Evolutionary conservation across 2,113 vertebrate species (phyloP).

Genomic region (western clawed frog (Xenopus tropicalis)): UCB_Xtro_10.0 CM004450.2:37166001-37166500

Average conservation of each 20-base stretch:
- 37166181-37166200: slow-evolving; percentile 95
- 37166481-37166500: slow-evolving; percentile 90
- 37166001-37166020: slow-evolving; percentile 76
- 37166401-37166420: no score
- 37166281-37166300: no score
- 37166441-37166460: no score
- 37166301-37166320: no score
- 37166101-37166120: slow-evolving; percentile 90
- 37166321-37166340: no score
- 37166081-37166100: slow-evolving; percentile 82
- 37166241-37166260: background rate
- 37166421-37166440: no score
- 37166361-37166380: no score
- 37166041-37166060: slow-evolving; percentile 87
- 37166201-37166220: slow-evolving; percentile 93
- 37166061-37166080: slow-evolving; percentile 88
- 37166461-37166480: slow-evolving; percentile 71
- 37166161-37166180: slow-evolving; percentile 88
- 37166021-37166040: slow-evolving; percentile 87
- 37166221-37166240: background rate
- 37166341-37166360: no score
- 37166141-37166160: slow-evolving; percentile 92
- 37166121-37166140: slow-evolving; percentile 95
- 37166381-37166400: no score
- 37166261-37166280: slow-evolving; percentile 16